Evolutionary conservation across 35 echinoderm and acorn worm species (phyloP).

Genomic region (Nesometra sesokonis): DNA sequence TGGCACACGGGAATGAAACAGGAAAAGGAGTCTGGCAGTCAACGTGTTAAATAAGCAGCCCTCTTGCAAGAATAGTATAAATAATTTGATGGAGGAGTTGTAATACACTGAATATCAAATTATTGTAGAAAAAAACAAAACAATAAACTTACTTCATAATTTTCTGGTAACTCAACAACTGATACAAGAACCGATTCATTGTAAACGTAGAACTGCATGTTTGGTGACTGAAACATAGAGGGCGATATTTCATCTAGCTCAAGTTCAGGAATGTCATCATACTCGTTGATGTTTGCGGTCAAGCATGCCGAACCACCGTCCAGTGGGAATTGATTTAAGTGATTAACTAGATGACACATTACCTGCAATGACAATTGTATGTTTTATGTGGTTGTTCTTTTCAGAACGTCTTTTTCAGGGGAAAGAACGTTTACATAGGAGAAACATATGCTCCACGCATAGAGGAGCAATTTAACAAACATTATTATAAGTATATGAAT

Average conservation of each 20-base stretch:
- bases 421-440: no score
- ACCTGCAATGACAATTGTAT: conserved; percentile 31
- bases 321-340: conserved; percentile 87
- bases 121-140: background rate
- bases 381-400: no score
- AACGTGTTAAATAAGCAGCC: no score
- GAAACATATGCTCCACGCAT: no score
- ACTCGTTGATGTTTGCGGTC: conserved; percentile 73
- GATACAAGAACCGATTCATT: conserved; percentile 76
- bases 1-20: no score
- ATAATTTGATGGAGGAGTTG: no score
- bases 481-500: no score
- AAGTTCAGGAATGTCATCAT: conserved; percentile 47
- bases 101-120: no score
- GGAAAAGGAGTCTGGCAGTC: no score
- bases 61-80: no score
- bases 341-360: conserved; percentile 75
- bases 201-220: conserved; percentile 94
- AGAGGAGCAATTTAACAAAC: no score
- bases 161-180: conserved; percentile 57
- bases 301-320: conserved; percentile 81
- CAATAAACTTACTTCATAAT: background rate
- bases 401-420: no score
- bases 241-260: conserved; percentile 71
- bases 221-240: conserved; percentile 58